Base-by-base conservation (phyloP, 1,140 invertebrate genomes). In the Melitaea cinxia region DNA sequence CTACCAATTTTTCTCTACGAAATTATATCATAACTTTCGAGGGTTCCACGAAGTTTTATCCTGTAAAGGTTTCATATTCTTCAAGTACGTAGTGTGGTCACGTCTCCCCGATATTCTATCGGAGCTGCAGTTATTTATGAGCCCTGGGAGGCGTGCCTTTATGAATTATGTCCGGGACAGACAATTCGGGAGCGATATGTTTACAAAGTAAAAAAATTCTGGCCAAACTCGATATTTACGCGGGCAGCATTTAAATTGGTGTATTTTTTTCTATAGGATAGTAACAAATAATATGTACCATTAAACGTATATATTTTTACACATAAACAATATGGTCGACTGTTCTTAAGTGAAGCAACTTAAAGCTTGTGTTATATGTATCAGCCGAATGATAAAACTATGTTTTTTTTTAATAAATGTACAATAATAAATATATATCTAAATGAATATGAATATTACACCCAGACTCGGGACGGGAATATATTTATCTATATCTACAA, bases 81-180 rank as follows among this genome's bases (percentile, higher is more conserved):
- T 30, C 26, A 12, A 39, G 55, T 47, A 26, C 24, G 30, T 59
- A 56, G 28, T 50, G 28, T 49, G 49, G 60, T 70, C 64, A 70
- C 68, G 68, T 70, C 54, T 58, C 59, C 54, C 65, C 49, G 56
- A 67, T 66, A 70, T 68, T 67, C 64, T 63, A 64, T 69, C 61
- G 56, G 14, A 15, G 49, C 45, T 61, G 21, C 39, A 45, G 56
- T 67, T 49, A 71, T 71, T 71, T 67, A 71, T 64, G 60, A 49
- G 57, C 26, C 47, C 53, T 45, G 42, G 42, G 42, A 57, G 10
- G 35, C 28, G 30, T 28, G 33, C 45, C 39, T 55, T 59, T 55
- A 71, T 68, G 63, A 65, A 52, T 70, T 64, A 64, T 56, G 60
- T 52, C 42, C 26, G 28, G 50, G 52, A 42, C 58, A 67, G 45